Evolutionary conservation across 2,113 vertebrate genomes (phyloP), one percentile per base, ranked within the genome.

Genomic region (Morphnarchus princeps): DNA sequence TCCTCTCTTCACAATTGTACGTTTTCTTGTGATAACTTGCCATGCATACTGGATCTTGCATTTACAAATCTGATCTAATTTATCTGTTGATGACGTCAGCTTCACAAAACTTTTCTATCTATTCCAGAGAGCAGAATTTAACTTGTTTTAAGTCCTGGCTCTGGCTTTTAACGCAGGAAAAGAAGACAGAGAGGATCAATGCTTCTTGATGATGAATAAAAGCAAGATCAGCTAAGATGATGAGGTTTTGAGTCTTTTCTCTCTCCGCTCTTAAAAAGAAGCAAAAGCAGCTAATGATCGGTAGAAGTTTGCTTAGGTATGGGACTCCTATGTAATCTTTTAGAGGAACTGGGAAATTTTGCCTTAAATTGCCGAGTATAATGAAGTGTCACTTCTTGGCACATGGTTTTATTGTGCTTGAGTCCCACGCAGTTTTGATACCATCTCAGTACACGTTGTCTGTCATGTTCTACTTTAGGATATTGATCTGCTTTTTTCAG

Each of bases 391-490:
- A 7, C 32, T 36, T 77, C 34, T 26, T 79, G 86, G 55, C 49
- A 69, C 54, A 42, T 19, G 43, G 24, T 81, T 38, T 81, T 52
- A 17, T 58, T 90, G 58, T 90, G 54, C 28, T 67, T 21, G 11
- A 77, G 36, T 89, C 49, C 49, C 63, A 47, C 0, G 0, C 36
- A 38, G 54, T 80, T 88, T 78, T 82, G 47, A 58, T 93, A 21
- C 34, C 11, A 19, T 66, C 67, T 93, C 0, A 2, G 20, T 78
- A 50, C 22, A 6, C 0, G 0, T 62, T 1, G 0, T 58, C 69
- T 84, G n/a, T 73, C n/a, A 16, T 86, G 16, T 72, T 34, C 21
- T 92, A 3, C n/a, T 82, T 71, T 28, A 77, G 86, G 74, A 19
- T 16, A 61, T 34, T 80, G 29, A 43, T 61, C 21, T 82, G 21